Evolutionary conservation across 1,140 invertebrate genomes (phyloP), one percentile per base, ranked within the genome.

Genomic region (Sinella curviseta): DNA sequence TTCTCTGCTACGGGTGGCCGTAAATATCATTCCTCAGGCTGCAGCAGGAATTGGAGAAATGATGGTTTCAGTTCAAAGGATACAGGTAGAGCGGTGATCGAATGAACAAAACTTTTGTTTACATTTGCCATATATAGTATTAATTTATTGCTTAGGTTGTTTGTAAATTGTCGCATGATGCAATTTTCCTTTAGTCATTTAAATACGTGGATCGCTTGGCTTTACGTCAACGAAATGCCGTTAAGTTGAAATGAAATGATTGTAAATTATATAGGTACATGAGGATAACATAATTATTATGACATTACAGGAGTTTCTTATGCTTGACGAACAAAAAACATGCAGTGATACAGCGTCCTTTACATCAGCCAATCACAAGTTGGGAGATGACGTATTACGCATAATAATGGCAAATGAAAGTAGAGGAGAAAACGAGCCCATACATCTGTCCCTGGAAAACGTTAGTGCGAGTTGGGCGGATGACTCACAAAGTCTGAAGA

Each of bases 401-500:
- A n/a, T n/a, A n/a, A n/a, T 2, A n/a, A 24, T 26, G 1, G 77
- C 1, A 75, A 77, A 70, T 74, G 77, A 54, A 70, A 77, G 24
- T n/a, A n/a, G n/a, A n/a, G n/a, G n/a, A n/a, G 26, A 35, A 57
- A 34, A 67, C n/a, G 4, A 1, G 3, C 12, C 12, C 12, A 60
- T 12, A 60, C 12, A 60, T 17, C 8, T 24, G 12, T 24, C n/a
- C 4, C 8, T 67, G 4, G 28, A 24, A 12, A 12, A 12, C 60
- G 24, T 8, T 67, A 24, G 28, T 67, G 26, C 3, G 4, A 74
- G 78, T 54, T 80, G 78, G 78, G 48, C 78, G 1, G 74, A 65
- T 26, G 80, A 76, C 8, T 74, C 81, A 24, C 57, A 31, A 26
- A 79, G 77, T 16, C 70, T 88, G 31, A 78, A 83, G 14, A 83